phyloP scores from a whole-genome alignment of 1,140 invertebrate genomes.

The Hydropsyche tenuis region DNA sequence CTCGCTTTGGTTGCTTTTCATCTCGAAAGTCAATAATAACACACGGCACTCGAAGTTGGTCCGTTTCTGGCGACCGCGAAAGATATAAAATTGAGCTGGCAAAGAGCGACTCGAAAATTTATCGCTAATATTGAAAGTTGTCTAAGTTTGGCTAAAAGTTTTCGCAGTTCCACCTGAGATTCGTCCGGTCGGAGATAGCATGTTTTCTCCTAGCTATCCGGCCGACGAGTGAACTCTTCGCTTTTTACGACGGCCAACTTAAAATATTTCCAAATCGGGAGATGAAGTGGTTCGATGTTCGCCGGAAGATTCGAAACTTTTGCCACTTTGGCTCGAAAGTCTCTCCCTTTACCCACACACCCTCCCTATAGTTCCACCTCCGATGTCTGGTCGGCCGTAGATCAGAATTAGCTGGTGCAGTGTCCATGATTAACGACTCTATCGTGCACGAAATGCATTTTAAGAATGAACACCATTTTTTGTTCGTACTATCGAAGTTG shows the following conservation, averaged over 20 bases:
- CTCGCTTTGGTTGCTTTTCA: neutral
- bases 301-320: constrained; percentile 18
- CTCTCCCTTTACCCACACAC: neutral
- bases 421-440: constrained; percentile 15
- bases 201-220: constrained; percentile 26
- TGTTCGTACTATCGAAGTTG: neutral
- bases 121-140: constrained; percentile 59
- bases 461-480: constrained; percentile 9
- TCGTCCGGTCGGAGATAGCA: constrained; percentile 33
- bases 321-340: constrained; percentile 8
- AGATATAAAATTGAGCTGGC: constrained; percentile 44
- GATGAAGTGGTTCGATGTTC: constrained; percentile 10
- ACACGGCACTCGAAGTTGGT: neutral
- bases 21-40: constrained; percentile 19
- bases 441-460: constrained; percentile 16
- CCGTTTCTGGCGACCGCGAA: constrained; percentile 26
- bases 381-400: constrained; percentile 5
- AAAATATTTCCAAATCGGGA: constrained; percentile 43
- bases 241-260: constrained; percentile 34
- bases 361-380: too few relatives aligned
- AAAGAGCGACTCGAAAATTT: constrained; percentile 62
- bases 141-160: constrained; percentile 50
- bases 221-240: constrained; percentile 20
- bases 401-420: constrained; percentile 18
- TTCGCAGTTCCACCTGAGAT: constrained; percentile 41